These are phyloP conservation scores for Calephelis perditalis DNA, from an alignment of 2,888 invertebrate species.

Conservation along the genomic window DNA sequence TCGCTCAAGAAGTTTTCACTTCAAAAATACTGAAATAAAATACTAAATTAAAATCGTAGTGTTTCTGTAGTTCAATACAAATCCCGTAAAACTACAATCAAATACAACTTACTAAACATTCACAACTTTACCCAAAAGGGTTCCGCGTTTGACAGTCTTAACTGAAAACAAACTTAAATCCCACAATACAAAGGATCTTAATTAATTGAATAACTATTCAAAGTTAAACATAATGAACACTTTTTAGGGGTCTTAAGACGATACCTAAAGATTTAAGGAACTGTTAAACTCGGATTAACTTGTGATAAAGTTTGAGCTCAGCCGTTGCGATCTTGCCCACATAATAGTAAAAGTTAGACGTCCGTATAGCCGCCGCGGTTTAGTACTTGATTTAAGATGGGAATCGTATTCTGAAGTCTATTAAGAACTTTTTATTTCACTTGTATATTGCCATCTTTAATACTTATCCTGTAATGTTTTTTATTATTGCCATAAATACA, in stretches of 20 bases:
- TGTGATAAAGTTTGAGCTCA: constrained; percentile 29
- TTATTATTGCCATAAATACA: too few relatives aligned
- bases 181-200: constrained; percentile 6
- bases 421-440: background rate
- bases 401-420: constrained; percentile 1
- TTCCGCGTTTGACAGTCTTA: background rate
- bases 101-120: background rate
- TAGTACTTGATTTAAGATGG: constrained; percentile 27
- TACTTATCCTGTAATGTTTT: too few relatives aligned
- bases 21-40: too few relatives aligned
- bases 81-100: too few relatives aligned
- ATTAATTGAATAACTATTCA: constrained; percentile 12
- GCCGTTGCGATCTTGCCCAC: constrained; percentile 27
- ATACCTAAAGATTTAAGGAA: constrained; percentile 27
- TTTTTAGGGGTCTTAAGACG: constrained; percentile 25
- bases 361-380: constrained; percentile 26
- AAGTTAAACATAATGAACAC: constrained; percentile 21
- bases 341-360: constrained; percentile 31
- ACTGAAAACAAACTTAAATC: background rate
- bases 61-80: too few relatives aligned
- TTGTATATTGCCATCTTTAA: too few relatives aligned
- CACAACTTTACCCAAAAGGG: background rate
- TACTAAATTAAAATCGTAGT: too few relatives aligned
- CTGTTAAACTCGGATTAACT: constrained; percentile 28
- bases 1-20: too few relatives aligned